A percentile compares a stretch with the other conserved stretches of the same genome.
These are phyloP conservation scores for Suncus etruscus DNA, from an alignment of 2,113 vertebrate species.

Conservation along the genomic window DNA sequence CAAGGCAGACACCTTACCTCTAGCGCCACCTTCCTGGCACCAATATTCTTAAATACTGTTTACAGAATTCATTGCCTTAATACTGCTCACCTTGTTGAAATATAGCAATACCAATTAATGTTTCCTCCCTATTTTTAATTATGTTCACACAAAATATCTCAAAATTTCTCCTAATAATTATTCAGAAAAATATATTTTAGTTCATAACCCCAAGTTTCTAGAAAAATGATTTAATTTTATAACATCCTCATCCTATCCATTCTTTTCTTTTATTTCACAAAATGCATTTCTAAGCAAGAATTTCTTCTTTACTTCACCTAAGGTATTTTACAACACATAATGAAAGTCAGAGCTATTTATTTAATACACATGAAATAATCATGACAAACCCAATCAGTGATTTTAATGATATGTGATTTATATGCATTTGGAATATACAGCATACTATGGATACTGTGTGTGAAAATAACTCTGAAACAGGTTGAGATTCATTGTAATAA, in stretches of 20 bases:
- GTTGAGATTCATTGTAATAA: neutral
- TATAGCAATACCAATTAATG: neutral
- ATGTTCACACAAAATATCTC: neutral
- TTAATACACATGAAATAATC: neutral
- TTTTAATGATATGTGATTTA: neutral
- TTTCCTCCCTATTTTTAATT: neutral
- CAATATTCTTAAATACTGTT: neutral
- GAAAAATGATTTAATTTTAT: neutral
- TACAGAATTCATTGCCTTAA: neutral
- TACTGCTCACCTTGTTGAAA: neutral
- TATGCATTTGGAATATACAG: neutral
- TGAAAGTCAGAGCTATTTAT: slow-evolving; percentile 16
- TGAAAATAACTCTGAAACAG: slow-evolving; percentile 22
- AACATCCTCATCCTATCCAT: neutral
- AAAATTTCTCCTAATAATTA: neutral
- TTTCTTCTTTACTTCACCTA: neutral
- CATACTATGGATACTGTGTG: neutral
- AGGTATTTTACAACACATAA: neutral
- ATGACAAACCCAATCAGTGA: neutral
- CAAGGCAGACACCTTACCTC: too few species aligned
- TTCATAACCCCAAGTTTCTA: neutral
- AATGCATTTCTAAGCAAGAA: neutral
- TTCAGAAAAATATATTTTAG: neutral
- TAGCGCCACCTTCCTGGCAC: too few species aligned
- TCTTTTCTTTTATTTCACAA: neutral